phyloP scores from a whole-genome alignment of 2,113 vertebrate genomes.

The Tetrax tetrax region DNA sequence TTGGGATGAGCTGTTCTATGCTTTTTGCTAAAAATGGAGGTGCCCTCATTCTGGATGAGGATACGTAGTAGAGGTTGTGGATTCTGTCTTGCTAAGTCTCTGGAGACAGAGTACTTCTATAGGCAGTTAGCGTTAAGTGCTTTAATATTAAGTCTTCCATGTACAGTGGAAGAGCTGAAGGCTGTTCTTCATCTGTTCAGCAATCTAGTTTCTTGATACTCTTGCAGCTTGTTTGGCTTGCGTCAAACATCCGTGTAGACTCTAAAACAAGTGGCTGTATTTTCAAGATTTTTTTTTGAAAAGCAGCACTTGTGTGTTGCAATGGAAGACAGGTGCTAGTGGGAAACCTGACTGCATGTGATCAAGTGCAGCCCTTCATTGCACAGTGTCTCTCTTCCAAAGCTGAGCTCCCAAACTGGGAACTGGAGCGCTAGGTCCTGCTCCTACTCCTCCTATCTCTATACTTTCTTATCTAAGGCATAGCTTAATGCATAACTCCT shows the following conservation, averaged over 20 bases:
- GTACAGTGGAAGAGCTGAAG: neutral
- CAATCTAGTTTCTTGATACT: neutral
- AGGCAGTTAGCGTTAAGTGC: neutral
- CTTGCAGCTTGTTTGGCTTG: neutral
- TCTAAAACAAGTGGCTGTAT: neutral
- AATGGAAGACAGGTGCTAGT: neutral
- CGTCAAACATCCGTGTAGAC: neutral
- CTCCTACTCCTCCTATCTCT: neutral
- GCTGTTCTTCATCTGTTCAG: neutral
- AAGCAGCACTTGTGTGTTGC: fast-evolving
- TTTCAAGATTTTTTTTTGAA: neutral
- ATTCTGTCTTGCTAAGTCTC: neutral
- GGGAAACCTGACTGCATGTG: neutral
- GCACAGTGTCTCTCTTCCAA: neutral
- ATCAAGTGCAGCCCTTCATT: neutral
- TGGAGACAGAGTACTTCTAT: neutral
- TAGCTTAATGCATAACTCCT: neutral
- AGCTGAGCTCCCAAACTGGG: neutral
- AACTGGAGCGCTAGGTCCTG: neutral
- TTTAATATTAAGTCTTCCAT: neutral
- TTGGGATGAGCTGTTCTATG: neutral
- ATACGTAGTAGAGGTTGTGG: neutral
- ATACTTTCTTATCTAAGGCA: neutral
- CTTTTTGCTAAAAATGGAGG: neutral
- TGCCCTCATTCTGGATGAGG: neutral